Evolutionary conservation across 2,797 vertebrate genomes (phyloP).

Genomic region (Pristis pectinata): DNA sequence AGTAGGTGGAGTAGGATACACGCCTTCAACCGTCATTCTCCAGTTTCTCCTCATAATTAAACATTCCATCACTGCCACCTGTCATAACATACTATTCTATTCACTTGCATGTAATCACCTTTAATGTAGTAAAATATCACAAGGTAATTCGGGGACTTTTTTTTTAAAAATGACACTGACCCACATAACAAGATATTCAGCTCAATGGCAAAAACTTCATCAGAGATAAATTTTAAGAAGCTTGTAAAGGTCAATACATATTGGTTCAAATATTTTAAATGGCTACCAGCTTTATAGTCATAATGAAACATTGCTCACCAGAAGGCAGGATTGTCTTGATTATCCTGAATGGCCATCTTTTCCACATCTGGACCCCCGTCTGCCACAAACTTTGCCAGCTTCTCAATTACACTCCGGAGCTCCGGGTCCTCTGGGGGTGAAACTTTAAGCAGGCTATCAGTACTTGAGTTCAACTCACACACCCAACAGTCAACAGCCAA

Average conservation of each 20-base stretch:
- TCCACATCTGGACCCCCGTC: constrained; percentile 88
- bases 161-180: neutral
- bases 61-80: neutral
- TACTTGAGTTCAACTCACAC: constrained; percentile 87
- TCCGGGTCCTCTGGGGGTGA: constrained; percentile 93
- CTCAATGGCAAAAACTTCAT: neutral
- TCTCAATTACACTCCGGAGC: constrained; percentile 77
- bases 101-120: neutral
- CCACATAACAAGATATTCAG: neutral
- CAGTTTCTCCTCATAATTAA: neutral
- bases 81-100: neutral
- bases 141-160: neutral
- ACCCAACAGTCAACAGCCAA: constrained; percentile 80
- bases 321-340: constrained; percentile 78
- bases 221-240: neutral
- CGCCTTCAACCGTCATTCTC: too few relatives aligned
- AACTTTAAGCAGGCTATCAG: constrained; percentile 99
- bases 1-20: too few relatives aligned
- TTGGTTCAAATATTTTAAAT: neutral
- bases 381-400: constrained; percentile 83
- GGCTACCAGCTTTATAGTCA: too few relatives aligned
- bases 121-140: neutral
- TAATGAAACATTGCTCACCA: constrained; percentile 56
- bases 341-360: constrained; percentile 80
- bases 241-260: too few relatives aligned